These are phyloP conservation scores for Sylvicola cinctus DNA, from an alignment of 2,888 invertebrate species.

Conservation along the genomic window DNA sequence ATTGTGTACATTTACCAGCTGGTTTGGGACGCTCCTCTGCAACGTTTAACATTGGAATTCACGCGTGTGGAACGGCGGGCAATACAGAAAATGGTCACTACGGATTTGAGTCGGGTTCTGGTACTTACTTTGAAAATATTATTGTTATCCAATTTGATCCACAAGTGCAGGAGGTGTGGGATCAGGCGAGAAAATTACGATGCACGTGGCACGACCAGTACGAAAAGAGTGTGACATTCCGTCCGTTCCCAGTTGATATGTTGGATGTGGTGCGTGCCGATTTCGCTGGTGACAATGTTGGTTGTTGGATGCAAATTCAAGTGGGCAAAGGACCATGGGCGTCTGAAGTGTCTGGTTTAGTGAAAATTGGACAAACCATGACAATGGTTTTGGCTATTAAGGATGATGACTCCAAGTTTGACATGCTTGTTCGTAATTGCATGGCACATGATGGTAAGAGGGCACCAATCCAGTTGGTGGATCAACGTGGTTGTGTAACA, in stretches of 20 bases:
- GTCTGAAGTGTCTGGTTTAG: constrained; percentile 80
- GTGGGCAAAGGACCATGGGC: constrained; percentile 92
- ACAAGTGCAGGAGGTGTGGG: constrained; percentile 89
- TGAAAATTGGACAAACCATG: constrained; percentile 91
- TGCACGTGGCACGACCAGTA: constrained; percentile 94
- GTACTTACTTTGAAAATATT: constrained; percentile 84
- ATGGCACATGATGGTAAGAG: constrained; percentile 88
- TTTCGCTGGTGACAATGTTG: constrained; percentile 87
- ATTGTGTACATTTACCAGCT: constrained; percentile 79
- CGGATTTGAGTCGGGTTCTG: constrained; percentile 74
- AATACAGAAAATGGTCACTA: constrained; percentile 78
- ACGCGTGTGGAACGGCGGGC: constrained; percentile 80
- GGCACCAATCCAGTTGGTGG: constrained; percentile 81
- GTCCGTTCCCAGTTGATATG: constrained; percentile 91
- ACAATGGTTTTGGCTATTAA: constrained; percentile 91
- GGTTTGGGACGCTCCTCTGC: constrained; percentile 70
- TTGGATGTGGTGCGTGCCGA: constrained; percentile 84
- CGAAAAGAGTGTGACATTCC: constrained; percentile 84
- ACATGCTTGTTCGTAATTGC: constrained; percentile 86
- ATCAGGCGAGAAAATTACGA: constrained; percentile 75
- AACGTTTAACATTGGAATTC: constrained; percentile 78
- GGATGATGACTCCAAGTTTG: constrained; percentile 86
- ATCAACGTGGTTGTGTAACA: constrained; percentile 81
- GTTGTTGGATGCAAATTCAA: constrained; percentile 96
- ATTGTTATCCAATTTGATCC: constrained; percentile 87